phyloP scores from a whole-genome alignment of 2,113 vertebrate genomes.

The Crypturellus undulatus region DNA sequence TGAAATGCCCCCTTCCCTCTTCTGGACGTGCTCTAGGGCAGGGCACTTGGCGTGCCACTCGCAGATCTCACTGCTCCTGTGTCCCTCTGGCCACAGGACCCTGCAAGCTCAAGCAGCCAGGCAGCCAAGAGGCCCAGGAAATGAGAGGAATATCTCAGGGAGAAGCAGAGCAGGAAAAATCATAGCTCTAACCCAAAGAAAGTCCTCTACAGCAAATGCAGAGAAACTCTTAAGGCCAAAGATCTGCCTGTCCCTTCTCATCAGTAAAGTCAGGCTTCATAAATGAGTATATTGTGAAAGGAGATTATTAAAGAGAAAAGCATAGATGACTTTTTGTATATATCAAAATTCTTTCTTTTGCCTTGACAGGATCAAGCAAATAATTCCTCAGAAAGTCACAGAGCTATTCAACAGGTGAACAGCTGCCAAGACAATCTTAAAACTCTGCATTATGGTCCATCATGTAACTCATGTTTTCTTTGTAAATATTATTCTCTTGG shows the following conservation, averaged over 20 bases:
- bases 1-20: neutral
- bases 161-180: constrained; percentile 38
- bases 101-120: accelerated
- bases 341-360: constrained; percentile 60
- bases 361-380: constrained; percentile 73
- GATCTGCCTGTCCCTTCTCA: constrained; percentile 74
- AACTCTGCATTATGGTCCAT: constrained; percentile 63
- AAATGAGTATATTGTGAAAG: constrained; percentile 68
- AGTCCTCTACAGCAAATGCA: constrained; percentile 39
- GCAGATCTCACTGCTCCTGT: neutral
- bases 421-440: constrained; percentile 74
- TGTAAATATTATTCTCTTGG: constrained; percentile 45
- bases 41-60: neutral
- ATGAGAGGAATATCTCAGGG: neutral
- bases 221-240: constrained; percentile 73
- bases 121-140: neutral
- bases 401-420: constrained; percentile 73
- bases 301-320: constrained; percentile 68
- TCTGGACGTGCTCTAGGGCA: no score
- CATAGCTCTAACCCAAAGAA: constrained; percentile 55
- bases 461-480: constrained; percentile 54
- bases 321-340: constrained; percentile 67
- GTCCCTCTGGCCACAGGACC: neutral
- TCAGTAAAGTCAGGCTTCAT: constrained; percentile 75
- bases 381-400: constrained; percentile 68